Evolutionary conservation across 2,113 vertebrate genomes (phyloP).

Genomic region (Platichthys flesus): DNA sequence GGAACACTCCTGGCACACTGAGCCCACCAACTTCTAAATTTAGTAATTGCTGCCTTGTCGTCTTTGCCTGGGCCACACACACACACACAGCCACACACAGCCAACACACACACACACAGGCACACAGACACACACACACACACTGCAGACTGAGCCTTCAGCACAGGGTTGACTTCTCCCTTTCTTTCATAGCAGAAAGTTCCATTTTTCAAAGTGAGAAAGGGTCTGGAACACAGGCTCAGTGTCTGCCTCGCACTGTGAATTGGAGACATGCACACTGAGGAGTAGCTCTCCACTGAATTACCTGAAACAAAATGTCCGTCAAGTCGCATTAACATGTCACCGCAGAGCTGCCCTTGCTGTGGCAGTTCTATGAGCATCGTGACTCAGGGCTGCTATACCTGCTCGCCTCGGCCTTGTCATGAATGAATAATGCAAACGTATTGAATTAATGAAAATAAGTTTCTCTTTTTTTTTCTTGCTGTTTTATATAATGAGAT

Average conservation of each 20-base stretch:
- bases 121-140: neutral
- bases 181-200: constrained; percentile 39
- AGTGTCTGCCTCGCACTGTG: constrained; percentile 4
- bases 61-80: constrained; percentile 11
- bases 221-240: constrained; percentile 21
- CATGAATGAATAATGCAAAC: neutral
- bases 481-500: neutral
- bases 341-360: constrained; percentile 9
- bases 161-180: constrained; percentile 26
- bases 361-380: neutral
- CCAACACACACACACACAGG: neutral
- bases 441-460: neutral
- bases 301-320: constrained; percentile 44
- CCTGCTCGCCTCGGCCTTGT: neutral
- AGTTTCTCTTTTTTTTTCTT: neutral
- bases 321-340: constrained; percentile 24
- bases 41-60: constrained; percentile 32
- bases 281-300: constrained; percentile 15
- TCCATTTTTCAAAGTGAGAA: constrained; percentile 41
- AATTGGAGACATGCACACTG: constrained; percentile 21
- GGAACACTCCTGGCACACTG: constrained; percentile 42
- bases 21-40: constrained; percentile 49
- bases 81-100: constrained; percentile 1
- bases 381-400: neutral
- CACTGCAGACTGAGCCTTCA: neutral